Percentiles rank a stretch among this genome's conserved stretches.
Evolutionary conservation across 1,140 invertebrate genomes (phyloP).

Genomic region (Achatina immaculata): DNA sequence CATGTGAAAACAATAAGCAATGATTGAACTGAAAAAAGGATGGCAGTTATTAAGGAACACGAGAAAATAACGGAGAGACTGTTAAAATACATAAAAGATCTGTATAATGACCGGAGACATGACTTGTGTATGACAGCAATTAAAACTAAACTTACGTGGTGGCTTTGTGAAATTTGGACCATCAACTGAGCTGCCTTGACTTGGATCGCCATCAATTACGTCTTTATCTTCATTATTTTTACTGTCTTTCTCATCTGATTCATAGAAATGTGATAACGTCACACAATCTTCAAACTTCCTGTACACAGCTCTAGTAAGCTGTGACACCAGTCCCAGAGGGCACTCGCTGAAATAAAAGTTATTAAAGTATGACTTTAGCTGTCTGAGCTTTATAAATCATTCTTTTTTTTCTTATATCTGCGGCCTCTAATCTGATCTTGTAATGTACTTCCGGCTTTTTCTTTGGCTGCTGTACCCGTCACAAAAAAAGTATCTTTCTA

Average conservation of each 20-base stretch:
- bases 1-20: neutral
- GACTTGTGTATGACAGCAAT: neutral
- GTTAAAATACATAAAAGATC: no score
- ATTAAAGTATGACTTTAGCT: neutral
- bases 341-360: slow-evolving; percentile 52
- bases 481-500: no score
- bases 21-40: neutral
- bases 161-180: neutral
- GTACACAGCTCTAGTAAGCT: slow-evolving; percentile 53
- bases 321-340: slow-evolving; percentile 53
- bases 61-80: neutral
- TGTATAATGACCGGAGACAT: no score
- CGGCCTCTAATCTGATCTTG: neutral
- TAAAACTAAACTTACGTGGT: neutral
- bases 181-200: neutral
- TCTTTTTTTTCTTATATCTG: neutral
- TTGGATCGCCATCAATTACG: slow-evolving; percentile 53
- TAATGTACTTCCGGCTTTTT: no score
- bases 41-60: neutral
- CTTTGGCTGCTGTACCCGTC: no score
- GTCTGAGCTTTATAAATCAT: neutral
- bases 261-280: slow-evolving; percentile 77
- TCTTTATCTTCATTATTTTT: slow-evolving; percentile 72
- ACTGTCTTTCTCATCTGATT: slow-evolving; percentile 73
- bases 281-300: slow-evolving; percentile 39